phyloP scores from a whole-genome alignment of 2,888 invertebrate species.

The Hermodice carunculata region DNA sequence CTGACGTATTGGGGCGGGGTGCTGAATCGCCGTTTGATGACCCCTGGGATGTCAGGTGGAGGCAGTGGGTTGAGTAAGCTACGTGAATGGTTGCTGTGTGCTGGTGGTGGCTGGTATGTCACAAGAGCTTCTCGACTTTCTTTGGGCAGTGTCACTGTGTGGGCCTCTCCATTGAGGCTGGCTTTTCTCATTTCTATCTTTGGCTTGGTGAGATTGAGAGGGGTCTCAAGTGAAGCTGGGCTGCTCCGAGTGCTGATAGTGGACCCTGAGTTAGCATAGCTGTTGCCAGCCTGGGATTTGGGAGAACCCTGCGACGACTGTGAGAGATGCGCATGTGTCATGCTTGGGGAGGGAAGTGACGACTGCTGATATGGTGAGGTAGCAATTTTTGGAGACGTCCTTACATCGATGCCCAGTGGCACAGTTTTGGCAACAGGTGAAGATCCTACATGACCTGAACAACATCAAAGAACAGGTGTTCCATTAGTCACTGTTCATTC shows the following conservation, averaged over 20 bases:
- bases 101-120: slow-evolving; percentile 24
- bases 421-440: too few relatives aligned
- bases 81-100: slow-evolving; percentile 27
- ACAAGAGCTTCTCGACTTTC: background rate
- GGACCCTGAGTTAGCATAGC: background rate
- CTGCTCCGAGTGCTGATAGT: background rate
- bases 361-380: slow-evolving; percentile 27
- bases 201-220: slow-evolving; percentile 26
- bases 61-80: slow-evolving; percentile 8
- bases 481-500: too few relatives aligned
- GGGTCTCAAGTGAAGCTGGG: too few relatives aligned
- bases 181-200: background rate
- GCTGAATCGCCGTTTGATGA: slow-evolving; percentile 8
- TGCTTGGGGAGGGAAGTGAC: slow-evolving; percentile 15
- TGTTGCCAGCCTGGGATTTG: background rate
- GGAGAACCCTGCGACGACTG: background rate
- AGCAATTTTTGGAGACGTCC: slow-evolving; percentile 18
- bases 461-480: too few relatives aligned
- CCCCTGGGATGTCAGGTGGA: slow-evolving; percentile 1
- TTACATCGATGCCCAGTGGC: too few relatives aligned
- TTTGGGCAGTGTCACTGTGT: background rate
- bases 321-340: slow-evolving; percentile 15
- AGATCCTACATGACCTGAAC: too few relatives aligned
- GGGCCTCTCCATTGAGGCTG: too few relatives aligned
- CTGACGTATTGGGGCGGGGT: slow-evolving; percentile 9